These are phyloP conservation scores for Cephus nigrinus DNA, from an alignment of 2,888 invertebrate species.

Conservation along the genomic window DNA sequence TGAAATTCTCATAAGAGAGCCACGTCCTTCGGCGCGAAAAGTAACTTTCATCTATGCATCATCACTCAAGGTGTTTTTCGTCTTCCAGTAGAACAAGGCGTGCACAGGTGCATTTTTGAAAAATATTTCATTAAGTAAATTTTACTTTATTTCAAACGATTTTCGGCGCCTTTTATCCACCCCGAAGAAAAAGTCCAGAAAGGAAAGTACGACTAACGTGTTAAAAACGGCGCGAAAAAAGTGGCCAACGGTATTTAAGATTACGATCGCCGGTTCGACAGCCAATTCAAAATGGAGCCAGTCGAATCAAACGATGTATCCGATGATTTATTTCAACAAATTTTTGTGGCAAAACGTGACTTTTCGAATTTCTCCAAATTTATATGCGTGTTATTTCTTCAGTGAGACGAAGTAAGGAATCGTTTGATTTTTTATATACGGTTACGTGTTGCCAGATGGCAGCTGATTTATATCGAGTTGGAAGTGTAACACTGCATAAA, in stretches of 20 bases:
- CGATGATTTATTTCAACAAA: not conserved
- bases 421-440: not conserved
- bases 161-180: not conserved
- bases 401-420: not conserved
- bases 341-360: not conserved
- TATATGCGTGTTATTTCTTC: not conserved
- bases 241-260: not conserved
- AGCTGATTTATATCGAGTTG: not conserved
- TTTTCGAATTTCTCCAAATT: not conserved
- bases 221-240: not conserved
- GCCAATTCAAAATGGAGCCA: not conserved
- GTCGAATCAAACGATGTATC: not conserved
- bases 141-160: not conserved
- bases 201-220: not conserved
- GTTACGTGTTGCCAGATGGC: not conserved
- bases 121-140: slow-evolving; percentile 10
- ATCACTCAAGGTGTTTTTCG: slow-evolving; percentile 27
- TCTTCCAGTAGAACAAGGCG: slow-evolving; percentile 14
- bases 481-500: not conserved
- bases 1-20: not conserved
- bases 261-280: not conserved
- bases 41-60: slow-evolving; percentile 43
- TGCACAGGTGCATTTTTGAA: not conserved
- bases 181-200: not conserved
- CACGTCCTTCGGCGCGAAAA: slow-evolving; percentile 33